Conservation (phyloP, 2,797 vertebrate genomes). For the Chloroceryle amazona region DNA sequence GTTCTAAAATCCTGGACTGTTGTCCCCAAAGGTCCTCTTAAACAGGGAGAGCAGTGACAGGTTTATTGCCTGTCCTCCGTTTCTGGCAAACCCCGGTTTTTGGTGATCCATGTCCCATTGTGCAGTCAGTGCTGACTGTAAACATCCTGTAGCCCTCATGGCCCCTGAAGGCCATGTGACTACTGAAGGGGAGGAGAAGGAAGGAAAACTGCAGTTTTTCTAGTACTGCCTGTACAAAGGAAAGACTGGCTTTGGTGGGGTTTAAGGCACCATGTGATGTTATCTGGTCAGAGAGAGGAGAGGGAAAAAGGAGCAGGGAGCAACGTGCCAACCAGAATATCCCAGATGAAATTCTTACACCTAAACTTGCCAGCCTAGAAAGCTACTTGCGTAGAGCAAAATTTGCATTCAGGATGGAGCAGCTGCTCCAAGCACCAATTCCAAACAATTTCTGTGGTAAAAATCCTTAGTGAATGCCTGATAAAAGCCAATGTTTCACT, state of each 20-base stretch:
- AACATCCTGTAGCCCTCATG: not conserved
- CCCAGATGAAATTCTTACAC: not conserved
- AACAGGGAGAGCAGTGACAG: not conserved
- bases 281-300: not conserved
- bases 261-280: not conserved
- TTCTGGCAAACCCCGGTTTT: not conserved
- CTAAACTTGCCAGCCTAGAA: not conserved
- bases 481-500: not conserved
- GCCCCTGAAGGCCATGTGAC: accelerated
- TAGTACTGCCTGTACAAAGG: not conserved
- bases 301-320: not conserved
- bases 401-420: not conserved
- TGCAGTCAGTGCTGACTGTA: not conserved
- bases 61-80: not conserved
- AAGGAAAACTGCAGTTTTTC: not conserved
- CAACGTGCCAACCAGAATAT: not conserved
- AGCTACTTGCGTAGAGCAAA: not conserved
- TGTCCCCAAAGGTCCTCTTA: not conserved
- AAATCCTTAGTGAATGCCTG: not conserved
- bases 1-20: not conserved
- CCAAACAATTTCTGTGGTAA: not conserved
- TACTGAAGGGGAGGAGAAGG: not conserved
- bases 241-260: accelerated
- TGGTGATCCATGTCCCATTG: not conserved
- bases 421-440: not conserved